Conservation (phyloP, 64 coral and sea anemone species). For the Stichodactyla mertensii region DNA sequence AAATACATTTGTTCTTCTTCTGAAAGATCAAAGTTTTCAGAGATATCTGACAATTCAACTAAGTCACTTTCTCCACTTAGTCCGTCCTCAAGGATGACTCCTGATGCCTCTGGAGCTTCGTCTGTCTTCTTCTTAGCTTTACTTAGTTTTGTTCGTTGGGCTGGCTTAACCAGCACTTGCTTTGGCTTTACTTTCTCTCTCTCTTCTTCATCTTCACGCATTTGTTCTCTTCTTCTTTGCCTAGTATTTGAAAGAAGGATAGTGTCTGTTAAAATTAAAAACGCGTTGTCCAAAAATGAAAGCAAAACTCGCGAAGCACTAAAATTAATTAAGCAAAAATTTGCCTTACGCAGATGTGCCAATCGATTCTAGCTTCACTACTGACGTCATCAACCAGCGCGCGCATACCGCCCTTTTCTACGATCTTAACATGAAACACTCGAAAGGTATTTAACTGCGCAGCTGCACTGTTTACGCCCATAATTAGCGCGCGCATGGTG, state of each 20-base stretch:
- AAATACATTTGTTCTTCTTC: constrained; percentile 55
- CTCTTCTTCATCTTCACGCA: background rate
- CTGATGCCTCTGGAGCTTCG: background rate
- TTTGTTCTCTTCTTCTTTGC: background rate
- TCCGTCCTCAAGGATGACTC: background rate
- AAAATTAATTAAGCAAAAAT: background rate
- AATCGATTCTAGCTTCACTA: background rate
- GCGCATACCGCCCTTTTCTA: too few species aligned
- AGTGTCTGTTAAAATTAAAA: background rate
- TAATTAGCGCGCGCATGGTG: background rate
- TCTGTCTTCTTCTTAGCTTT: background rate
- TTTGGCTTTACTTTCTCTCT: background rate
- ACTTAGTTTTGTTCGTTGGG: background rate
- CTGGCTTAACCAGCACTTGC: background rate
- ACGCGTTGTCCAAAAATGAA: background rate
- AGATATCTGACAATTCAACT: constrained; percentile 47
- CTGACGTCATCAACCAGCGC: too few species aligned
- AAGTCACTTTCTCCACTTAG: constrained; percentile 54
- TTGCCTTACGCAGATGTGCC: background rate
- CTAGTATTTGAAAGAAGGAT: background rate
- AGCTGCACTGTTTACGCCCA: background rate
- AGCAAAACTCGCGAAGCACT: background rate
- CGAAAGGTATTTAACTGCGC: too few species aligned
- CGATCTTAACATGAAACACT: too few species aligned
- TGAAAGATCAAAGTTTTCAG: constrained; percentile 15